These are phyloP conservation scores for Pollenia amentaria DNA, from an alignment of 2,888 invertebrate genomes.

Conservation along the genomic window DNA sequence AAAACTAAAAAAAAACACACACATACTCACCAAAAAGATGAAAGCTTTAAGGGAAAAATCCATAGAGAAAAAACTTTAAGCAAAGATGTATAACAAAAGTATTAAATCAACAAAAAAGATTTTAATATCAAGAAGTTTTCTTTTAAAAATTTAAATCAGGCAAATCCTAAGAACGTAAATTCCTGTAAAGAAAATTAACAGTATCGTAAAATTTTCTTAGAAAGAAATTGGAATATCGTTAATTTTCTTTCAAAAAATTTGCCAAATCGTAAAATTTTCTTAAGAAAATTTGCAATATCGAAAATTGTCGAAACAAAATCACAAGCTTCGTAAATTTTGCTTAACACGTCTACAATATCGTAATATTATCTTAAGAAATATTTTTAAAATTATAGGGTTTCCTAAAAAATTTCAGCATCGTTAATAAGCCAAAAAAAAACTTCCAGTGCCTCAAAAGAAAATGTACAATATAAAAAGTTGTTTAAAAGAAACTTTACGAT, in stretches of 20 bases:
- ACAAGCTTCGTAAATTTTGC: not conserved
- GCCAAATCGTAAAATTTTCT: too few species aligned
- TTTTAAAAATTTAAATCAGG: not conserved
- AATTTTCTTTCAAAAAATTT: not conserved
- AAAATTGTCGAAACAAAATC: not conserved
- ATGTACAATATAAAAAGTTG: too few species aligned
- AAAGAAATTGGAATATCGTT: too few species aligned
- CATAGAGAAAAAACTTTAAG: conserved; percentile 12
- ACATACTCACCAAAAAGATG: not conserved
- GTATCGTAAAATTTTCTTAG: too few species aligned
- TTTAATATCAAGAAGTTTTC: not conserved
- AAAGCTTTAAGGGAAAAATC: conserved; percentile 58
- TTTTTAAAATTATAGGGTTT: too few species aligned
- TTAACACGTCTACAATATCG: too few species aligned
- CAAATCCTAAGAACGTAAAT: not conserved
- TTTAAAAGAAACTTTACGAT: too few species aligned
- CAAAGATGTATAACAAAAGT: conserved; percentile 12
- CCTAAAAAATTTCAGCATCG: too few species aligned
- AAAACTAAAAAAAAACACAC: not conserved
- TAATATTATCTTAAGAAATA: too few species aligned
- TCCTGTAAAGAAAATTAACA: not conserved
- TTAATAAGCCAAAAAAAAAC: too few species aligned
- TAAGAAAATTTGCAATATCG: not conserved
- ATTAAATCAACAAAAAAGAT: not conserved
- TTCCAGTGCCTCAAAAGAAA: too few species aligned